Evolutionary conservation across 2,797 vertebrate species (phyloP).

Genomic region (Tenualosa thibaudeaui): DNA sequence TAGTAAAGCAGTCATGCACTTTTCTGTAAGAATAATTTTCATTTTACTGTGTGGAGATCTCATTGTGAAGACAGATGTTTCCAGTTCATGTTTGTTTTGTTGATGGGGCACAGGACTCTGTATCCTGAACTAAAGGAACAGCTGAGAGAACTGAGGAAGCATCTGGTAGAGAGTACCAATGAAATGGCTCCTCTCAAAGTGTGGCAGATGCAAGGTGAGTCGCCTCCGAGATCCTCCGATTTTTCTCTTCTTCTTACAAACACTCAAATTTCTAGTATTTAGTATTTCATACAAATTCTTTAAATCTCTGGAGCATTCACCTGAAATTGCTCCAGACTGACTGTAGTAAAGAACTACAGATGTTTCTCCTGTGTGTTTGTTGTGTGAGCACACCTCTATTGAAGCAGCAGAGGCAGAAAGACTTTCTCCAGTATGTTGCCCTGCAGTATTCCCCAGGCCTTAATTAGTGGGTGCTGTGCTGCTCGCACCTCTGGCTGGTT

Average conservation of each 20-base stretch:
- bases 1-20: conserved; percentile 50
- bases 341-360: background rate
- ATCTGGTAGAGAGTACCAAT: conserved; percentile 97
- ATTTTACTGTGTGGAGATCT: background rate
- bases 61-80: background rate
- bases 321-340: background rate
- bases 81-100: background rate
- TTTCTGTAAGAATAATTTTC: conserved; percentile 32
- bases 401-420: background rate
- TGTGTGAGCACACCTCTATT: background rate
- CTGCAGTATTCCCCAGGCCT: conserved; percentile 24
- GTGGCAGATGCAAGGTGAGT: conserved; percentile 90
- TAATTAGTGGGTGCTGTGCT: conserved; percentile 41
- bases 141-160: conserved; percentile 91
- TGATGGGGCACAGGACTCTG: conserved; percentile 63
- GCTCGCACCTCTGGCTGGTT: background rate
- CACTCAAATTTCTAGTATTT: too few relatives aligned
- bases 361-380: background rate
- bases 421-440: background rate
- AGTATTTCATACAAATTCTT: too few relatives aligned
- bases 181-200: conserved; percentile 99
- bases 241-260: too few relatives aligned
- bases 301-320: too few relatives aligned
- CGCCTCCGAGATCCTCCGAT: too few relatives aligned
- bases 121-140: conserved; percentile 89